These are phyloP conservation scores for Scaptomyza caliginosa DNA, from an alignment of 2,888 invertebrate genomes.

Conservation along the genomic window DNA sequence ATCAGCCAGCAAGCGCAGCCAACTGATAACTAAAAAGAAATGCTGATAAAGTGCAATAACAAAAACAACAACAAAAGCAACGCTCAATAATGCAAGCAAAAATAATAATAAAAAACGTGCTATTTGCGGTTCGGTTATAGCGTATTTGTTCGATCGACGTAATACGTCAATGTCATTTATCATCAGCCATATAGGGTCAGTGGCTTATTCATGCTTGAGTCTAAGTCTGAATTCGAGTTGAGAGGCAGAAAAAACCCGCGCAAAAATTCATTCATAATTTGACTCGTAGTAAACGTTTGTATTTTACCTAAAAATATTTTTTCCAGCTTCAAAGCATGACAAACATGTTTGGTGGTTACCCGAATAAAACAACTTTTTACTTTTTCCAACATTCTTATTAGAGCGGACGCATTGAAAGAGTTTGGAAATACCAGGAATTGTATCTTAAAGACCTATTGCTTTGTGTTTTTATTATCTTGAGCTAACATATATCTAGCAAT, in stretches of 20 bases:
- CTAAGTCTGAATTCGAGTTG: not conserved
- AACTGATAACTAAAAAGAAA: slow-evolving; percentile 23
- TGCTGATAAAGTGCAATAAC: slow-evolving; percentile 17
- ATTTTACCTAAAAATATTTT: slow-evolving; percentile 4
- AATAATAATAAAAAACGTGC: not conserved
- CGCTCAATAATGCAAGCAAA: not conserved
- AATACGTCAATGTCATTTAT: slow-evolving; percentile 8
- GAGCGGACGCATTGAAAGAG: not conserved
- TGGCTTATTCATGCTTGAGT: slow-evolving; percentile 15
- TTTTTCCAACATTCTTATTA: not conserved
- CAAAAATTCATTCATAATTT: slow-evolving; percentile 18
- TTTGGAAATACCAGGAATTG: not conserved
- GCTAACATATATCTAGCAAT: not conserved
- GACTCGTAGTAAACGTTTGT: slow-evolving; percentile 5
- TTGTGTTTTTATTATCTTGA: not conserved
- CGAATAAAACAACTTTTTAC: slow-evolving; percentile 9
- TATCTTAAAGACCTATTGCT: not conserved
- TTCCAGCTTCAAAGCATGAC: not conserved
- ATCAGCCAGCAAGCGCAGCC: slow-evolving; percentile 1
- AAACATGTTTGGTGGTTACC: slow-evolving; percentile 32
- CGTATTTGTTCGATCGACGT: not conserved
- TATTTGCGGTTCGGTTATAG: slow-evolving; percentile 1
- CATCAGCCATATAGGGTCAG: slow-evolving; percentile 8
- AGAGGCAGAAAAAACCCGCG: slow-evolving; percentile 10
- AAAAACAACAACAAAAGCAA: not conserved